Conservation (phyloP, 2,888 invertebrate species). For the Xanthostigma xanthostigma region DNA sequence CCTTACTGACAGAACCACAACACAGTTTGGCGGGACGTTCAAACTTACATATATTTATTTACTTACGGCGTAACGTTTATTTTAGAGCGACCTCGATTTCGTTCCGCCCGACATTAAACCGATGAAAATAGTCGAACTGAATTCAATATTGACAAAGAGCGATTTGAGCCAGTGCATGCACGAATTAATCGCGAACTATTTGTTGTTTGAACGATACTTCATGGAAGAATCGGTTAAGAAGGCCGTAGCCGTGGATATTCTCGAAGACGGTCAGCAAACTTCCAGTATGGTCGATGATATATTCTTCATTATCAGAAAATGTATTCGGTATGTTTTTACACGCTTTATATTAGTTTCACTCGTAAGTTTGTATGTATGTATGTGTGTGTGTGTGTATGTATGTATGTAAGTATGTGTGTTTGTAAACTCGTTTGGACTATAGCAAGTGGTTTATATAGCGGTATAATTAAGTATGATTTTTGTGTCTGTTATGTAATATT, state of each 20-base stretch:
- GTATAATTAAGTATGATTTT: no score
- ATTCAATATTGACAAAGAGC: constrained; percentile 53
- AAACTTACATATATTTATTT: no score
- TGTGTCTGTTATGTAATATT: background rate
- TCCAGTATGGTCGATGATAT: constrained; percentile 96
- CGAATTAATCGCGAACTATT: constrained; percentile 73
- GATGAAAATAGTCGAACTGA: constrained; percentile 35
- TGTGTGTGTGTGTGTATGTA: no score
- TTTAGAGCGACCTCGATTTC: constrained; percentile 46
- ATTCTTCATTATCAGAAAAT: constrained; percentile 92
- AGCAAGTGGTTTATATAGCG: no score
- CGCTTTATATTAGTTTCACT: no score
- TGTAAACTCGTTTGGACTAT: no score
- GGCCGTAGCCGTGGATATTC: constrained; percentile 66
- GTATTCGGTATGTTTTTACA: constrained; percentile 52
- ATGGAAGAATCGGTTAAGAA: constrained; percentile 89
- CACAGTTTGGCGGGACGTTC: no score
- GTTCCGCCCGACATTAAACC: constrained; percentile 35
- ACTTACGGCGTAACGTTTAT: constrained; percentile 9
- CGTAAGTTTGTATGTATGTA: background rate
- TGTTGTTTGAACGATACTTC: constrained; percentile 86
- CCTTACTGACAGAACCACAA: no score
- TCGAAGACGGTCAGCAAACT: constrained; percentile 56
- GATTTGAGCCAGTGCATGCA: constrained; percentile 64
- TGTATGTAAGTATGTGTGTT: no score